Conservation (phyloP, 1,140 invertebrate species). For the Drosophila jambulina region DNA sequence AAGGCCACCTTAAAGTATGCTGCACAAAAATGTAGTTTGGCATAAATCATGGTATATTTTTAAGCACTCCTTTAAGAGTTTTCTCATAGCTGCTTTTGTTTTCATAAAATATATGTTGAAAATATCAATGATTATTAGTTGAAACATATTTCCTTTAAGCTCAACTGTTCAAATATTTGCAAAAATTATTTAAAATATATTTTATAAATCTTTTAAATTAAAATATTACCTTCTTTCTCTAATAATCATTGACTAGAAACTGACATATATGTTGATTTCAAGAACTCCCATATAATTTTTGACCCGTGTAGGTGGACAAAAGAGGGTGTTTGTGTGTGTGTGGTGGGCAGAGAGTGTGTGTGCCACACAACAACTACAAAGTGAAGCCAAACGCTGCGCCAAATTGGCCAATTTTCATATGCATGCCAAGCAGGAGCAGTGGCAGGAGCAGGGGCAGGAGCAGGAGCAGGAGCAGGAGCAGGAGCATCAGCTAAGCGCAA, state of each 20-base stretch:
- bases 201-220: neutral
- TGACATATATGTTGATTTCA: neutral
- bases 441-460: neutral
- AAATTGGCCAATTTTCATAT: conserved; percentile 79
- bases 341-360: neutral
- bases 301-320: neutral
- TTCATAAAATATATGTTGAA: no score
- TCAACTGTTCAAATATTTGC: neutral
- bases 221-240: neutral
- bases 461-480: neutral
- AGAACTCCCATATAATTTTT: neutral
- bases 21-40: no score
- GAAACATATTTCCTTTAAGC: no score
- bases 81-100: no score
- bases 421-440: conserved; percentile 48
- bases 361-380: conserved; percentile 42
- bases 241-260: neutral
- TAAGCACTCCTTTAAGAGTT: no score
- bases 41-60: no score
- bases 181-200: neutral
- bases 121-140: no score
- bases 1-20: no score
- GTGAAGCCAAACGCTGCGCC: conserved; percentile 63
- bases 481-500: conserved; percentile 5
- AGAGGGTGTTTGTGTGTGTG: neutral